A percentile compares a stretch with the other conserved stretches of the same genome.
These are phyloP conservation scores for Enteromius viviparus DNA, from an alignment of 2,797 vertebrate genomes.

Conservation along the genomic window DNA sequence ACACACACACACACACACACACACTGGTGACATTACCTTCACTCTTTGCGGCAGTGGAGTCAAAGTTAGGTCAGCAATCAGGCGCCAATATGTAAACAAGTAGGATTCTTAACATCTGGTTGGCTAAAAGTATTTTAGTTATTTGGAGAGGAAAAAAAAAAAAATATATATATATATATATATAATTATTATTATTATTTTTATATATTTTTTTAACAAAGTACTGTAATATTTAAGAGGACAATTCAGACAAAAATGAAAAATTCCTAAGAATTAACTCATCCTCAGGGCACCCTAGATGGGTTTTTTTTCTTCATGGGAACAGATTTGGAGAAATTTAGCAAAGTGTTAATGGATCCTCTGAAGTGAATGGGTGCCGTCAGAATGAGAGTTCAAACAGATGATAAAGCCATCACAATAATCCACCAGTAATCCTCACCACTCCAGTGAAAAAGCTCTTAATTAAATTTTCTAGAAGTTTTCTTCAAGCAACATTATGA, in stretches of 20 bases:
- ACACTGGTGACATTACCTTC: constrained; percentile 29
- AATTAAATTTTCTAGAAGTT: too few species aligned
- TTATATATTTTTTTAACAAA: not conserved
- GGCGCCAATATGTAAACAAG: constrained; percentile 11
- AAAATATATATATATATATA: not conserved
- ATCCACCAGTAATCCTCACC: not conserved
- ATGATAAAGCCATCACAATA: not conserved
- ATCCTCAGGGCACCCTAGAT: not conserved
- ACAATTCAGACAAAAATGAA: not conserved
- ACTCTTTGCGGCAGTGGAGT: constrained; percentile 68
- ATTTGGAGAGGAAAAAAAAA: not conserved
- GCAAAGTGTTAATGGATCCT: not conserved
- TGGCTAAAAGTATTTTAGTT: not conserved
- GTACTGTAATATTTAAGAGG: not conserved
- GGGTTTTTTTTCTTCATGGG: not conserved
- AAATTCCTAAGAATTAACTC: not conserved
- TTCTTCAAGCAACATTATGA: not conserved
- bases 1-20: constrained; percentile 1
- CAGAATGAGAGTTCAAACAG: not conserved
- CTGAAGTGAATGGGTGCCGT: not conserved
- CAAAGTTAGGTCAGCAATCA: constrained; percentile 31
- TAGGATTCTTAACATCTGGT: not conserved
- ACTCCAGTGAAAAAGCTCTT: not conserved
- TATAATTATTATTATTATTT: not conserved
- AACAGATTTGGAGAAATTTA: not conserved